These are phyloP conservation scores for Brachypalpus laphriformis DNA, from an alignment of 2,888 invertebrate genomes.

Conservation along the genomic window DNA sequence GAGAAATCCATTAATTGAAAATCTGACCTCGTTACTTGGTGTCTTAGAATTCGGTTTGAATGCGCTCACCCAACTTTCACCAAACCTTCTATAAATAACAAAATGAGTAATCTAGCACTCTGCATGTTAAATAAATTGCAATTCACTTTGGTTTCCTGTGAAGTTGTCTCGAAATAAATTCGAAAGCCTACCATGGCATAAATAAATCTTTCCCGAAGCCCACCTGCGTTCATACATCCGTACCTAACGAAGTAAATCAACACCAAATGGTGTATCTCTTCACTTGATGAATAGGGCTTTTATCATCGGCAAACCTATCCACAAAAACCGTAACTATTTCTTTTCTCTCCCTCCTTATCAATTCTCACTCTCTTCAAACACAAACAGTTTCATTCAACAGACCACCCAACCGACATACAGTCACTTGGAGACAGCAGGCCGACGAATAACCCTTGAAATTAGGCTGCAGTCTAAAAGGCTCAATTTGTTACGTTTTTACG, in stretches of 20 bases:
- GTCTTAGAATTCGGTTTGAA: not conserved
- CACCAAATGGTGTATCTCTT: not conserved
- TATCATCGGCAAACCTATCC: not conserved
- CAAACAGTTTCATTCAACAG: not conserved
- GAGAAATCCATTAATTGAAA: too few species aligned
- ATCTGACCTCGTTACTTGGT: too few species aligned
- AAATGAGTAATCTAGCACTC: not conserved
- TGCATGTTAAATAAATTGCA: not conserved
- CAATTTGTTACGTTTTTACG: slow-evolving; percentile 33
- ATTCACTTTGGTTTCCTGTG: not conserved
- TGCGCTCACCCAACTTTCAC: too few species aligned
- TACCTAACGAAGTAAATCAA: slow-evolving; percentile 1
- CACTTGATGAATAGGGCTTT: slow-evolving; percentile 7
- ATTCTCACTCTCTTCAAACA: slow-evolving; percentile 1
- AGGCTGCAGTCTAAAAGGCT: slow-evolving; percentile 42
- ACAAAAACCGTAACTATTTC: not conserved
- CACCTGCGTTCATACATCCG: not conserved
- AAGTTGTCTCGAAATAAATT: not conserved
- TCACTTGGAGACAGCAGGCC: not conserved
- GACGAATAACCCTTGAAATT: slow-evolving; percentile 17
- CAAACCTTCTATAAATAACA: not conserved
- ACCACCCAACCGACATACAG: not conserved
- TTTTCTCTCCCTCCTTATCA: not conserved
- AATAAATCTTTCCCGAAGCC: slow-evolving; percentile 3
- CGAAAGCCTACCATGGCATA: not conserved